Percentiles rank a stretch among this genome's conserved stretches.
These are phyloP conservation scores for Chaetura pelagica DNA, from an alignment of 2,113 vertebrate species.

Conservation along the genomic window DNA sequence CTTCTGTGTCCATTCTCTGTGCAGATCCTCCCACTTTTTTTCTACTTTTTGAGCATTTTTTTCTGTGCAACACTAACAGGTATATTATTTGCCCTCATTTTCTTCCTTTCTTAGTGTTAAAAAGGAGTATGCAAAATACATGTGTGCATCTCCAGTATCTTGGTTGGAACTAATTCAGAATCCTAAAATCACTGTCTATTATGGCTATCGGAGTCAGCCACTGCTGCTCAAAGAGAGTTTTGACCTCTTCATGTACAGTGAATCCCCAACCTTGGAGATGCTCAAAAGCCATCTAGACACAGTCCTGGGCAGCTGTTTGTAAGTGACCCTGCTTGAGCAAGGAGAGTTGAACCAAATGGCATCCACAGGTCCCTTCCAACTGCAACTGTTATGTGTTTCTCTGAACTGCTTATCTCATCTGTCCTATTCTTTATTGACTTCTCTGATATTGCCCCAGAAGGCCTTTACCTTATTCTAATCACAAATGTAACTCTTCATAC, in stretches of 20 bases:
- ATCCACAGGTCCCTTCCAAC: not conserved
- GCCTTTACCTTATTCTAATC: not conserved
- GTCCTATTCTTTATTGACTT: not conserved
- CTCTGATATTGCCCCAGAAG: not conserved
- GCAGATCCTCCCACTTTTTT: not conserved
- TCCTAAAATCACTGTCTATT: not conserved
- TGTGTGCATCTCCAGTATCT: not conserved
- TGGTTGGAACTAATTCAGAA: not conserved
- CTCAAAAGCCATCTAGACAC: not conserved
- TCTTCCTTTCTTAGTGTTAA: not conserved
- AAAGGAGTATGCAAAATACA: not conserved
- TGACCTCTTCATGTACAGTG: not conserved
- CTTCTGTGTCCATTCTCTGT: not conserved
- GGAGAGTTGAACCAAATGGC: not conserved
- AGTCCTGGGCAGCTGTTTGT: not conserved
- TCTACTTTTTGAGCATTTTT: not conserved
- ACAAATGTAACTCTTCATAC: not conserved
- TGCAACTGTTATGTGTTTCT: not conserved
- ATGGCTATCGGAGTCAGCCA: not conserved
- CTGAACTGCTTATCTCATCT: not conserved
- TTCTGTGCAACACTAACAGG: not conserved
- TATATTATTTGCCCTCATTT: not conserved
- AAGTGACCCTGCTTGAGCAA: not conserved
- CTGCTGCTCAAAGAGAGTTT: not conserved
- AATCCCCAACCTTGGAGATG: not conserved